These are phyloP conservation scores for Polymixis lichenea DNA, from an alignment of 2,888 invertebrate genomes.

Conservation along the genomic window DNA sequence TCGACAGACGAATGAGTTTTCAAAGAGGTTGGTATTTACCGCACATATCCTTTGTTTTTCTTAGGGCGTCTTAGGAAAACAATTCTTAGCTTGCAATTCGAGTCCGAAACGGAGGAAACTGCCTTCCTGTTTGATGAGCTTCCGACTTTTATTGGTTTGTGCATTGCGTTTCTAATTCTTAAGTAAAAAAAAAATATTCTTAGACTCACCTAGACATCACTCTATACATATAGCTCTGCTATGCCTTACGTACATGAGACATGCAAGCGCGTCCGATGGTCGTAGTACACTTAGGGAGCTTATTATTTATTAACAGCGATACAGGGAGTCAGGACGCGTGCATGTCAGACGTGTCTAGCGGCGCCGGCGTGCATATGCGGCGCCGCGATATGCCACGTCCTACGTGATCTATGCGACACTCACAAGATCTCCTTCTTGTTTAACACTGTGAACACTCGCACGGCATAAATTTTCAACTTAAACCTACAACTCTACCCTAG, in stretches of 20 bases:
- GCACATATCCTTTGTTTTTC: slow-evolving; percentile 62
- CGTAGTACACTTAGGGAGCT: slow-evolving; percentile 49
- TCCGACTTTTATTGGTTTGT: slow-evolving; percentile 43
- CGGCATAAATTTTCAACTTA: slow-evolving; percentile 86
- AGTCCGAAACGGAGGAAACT: slow-evolving; percentile 45
- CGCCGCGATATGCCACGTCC: slow-evolving; percentile 85
- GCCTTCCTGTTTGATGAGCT: slow-evolving; percentile 49
- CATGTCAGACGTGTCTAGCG: slow-evolving; percentile 53
- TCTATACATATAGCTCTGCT: slow-evolving; percentile 4
- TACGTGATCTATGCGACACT: slow-evolving; percentile 85
- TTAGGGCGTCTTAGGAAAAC: slow-evolving; percentile 46
- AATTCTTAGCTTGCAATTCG: slow-evolving; percentile 48
- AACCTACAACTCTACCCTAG: slow-evolving; percentile 83
- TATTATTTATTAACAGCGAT: slow-evolving; percentile 63
- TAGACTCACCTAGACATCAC: slow-evolving; percentile 2
- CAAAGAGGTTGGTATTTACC: slow-evolving; percentile 65
- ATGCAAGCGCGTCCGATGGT: slow-evolving; percentile 33
- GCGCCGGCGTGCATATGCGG: slow-evolving; percentile 77
- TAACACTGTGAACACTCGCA: slow-evolving; percentile 82
- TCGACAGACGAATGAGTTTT: slow-evolving; percentile 67
- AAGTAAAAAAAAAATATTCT: slow-evolving; percentile 11
- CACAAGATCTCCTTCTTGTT: slow-evolving; percentile 83
- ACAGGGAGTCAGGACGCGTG: slow-evolving; percentile 54
- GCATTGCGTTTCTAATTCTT: slow-evolving; percentile 31
- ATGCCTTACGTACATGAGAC: not conserved